Percentiles rank a stretch among this genome's conserved stretches.
Conservation (phyloP, 2,797 vertebrate species). For the Falco novaeseelandiae region DNA sequence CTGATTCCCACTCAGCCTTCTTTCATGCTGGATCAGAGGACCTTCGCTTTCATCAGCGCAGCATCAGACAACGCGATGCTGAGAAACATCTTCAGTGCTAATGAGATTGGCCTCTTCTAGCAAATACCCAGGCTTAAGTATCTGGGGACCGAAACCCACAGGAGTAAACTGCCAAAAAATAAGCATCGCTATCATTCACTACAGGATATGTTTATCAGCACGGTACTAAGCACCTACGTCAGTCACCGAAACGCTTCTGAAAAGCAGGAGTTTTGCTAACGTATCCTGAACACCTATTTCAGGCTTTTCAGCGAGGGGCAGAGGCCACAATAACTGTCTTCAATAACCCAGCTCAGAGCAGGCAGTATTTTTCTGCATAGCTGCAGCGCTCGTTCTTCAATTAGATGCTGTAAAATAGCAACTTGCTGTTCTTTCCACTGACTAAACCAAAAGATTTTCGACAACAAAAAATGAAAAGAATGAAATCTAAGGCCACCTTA, state of each 20-base stretch:
- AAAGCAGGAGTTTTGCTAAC: not conserved
- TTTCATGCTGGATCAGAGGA: constrained; percentile 49
- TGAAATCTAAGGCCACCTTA: constrained; percentile 25
- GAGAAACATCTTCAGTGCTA: not conserved
- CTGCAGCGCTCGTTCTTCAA: not conserved
- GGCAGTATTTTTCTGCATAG: not conserved
- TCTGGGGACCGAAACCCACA: not conserved
- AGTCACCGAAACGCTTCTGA: not conserved
- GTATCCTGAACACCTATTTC: not conserved
- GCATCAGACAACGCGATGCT: not conserved
- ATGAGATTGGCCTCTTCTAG: constrained; percentile 17
- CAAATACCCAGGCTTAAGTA: not conserved
- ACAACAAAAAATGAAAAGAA: constrained; percentile 33
- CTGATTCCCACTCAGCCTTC: constrained; percentile 23
- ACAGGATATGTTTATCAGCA: not conserved
- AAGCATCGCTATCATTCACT: not conserved
- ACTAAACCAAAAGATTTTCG: not conserved
- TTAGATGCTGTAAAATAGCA: not conserved
- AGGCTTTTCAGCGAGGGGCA: not conserved
- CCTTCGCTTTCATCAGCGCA: not conserved
- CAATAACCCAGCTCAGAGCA: not conserved
- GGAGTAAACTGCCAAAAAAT: not conserved
- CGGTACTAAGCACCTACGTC: not conserved
- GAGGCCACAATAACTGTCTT: not conserved
- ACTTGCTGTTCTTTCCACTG: not conserved